phyloP scores from a whole-genome alignment of 2,113 vertebrate genomes.

The Melierax canorus region DNA sequence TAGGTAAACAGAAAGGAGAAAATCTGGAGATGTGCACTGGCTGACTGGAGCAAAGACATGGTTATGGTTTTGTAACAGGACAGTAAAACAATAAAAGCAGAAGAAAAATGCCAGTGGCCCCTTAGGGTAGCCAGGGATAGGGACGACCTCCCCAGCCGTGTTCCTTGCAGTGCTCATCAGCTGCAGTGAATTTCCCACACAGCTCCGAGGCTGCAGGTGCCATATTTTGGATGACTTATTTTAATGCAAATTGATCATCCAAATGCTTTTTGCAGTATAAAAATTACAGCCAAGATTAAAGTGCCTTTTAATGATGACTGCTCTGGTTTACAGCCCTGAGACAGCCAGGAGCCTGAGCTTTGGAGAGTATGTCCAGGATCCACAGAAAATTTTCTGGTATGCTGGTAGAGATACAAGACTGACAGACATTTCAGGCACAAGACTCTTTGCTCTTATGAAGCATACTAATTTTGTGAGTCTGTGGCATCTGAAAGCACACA shows the following conservation, averaged over 20 bases:
- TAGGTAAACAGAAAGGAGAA: background rate
- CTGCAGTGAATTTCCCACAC: background rate
- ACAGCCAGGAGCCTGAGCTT: background rate
- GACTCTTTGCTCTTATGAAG: background rate
- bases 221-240: conserved; percentile 2
- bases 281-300: conserved; percentile 37
- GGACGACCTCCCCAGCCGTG: background rate
- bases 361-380: background rate
- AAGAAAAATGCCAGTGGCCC: background rate
- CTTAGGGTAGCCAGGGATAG: background rate
- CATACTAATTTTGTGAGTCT: background rate
- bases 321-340: conserved; percentile 14
- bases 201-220: background rate
- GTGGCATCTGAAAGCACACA: background rate
- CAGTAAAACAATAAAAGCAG: background rate
- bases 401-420: background rate
- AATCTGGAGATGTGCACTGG: background rate
- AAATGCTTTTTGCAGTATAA: background rate
- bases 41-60: background rate
- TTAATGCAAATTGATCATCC: conserved; percentile 21
- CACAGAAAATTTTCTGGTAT: background rate
- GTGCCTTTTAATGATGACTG: conserved; percentile 18
- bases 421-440: background rate
- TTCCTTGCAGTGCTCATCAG: background rate
- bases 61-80: background rate